phyloP scores from a whole-genome alignment of 2,888 invertebrate genomes.

The Glyphotaelius pellucidus region DNA sequence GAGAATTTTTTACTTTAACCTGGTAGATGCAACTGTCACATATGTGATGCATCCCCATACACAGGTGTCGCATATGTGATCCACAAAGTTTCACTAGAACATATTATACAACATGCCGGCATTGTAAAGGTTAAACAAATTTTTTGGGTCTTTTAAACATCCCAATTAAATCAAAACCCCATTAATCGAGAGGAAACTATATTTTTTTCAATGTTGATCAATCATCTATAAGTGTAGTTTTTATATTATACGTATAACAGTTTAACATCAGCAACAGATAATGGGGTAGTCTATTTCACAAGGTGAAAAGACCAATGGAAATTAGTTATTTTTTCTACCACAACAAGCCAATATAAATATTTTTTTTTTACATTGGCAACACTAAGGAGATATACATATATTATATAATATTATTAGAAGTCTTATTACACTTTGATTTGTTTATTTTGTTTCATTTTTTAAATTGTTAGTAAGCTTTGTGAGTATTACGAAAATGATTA shows the following conservation, averaged over 20 bases:
- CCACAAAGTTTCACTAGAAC: too few relatives aligned
- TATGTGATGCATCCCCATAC: too few relatives aligned
- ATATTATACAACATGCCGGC: too few relatives aligned
- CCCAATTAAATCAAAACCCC: too few relatives aligned
- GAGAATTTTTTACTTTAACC: background rate
- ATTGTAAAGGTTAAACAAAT: too few relatives aligned
- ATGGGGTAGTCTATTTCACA: background rate
- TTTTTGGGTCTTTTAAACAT: too few relatives aligned
- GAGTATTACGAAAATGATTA: background rate
- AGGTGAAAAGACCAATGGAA: background rate
- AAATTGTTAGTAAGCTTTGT: background rate
- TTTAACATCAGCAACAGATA: background rate
- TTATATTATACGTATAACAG: background rate
- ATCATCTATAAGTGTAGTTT: too few relatives aligned
- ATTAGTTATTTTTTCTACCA: background rate
- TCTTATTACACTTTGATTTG: background rate
- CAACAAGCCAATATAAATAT: constrained; percentile 2
- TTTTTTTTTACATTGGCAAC: background rate
- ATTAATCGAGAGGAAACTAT: too few relatives aligned
- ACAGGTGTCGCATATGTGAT: too few relatives aligned
- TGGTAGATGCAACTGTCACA: too few relatives aligned
- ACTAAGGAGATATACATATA: background rate
- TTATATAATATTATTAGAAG: background rate
- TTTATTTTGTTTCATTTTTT: background rate
- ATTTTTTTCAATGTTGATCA: too few relatives aligned